Conservation (phyloP, 2,797 vertebrate genomes). For the Megalops cyprinoides region DNA sequence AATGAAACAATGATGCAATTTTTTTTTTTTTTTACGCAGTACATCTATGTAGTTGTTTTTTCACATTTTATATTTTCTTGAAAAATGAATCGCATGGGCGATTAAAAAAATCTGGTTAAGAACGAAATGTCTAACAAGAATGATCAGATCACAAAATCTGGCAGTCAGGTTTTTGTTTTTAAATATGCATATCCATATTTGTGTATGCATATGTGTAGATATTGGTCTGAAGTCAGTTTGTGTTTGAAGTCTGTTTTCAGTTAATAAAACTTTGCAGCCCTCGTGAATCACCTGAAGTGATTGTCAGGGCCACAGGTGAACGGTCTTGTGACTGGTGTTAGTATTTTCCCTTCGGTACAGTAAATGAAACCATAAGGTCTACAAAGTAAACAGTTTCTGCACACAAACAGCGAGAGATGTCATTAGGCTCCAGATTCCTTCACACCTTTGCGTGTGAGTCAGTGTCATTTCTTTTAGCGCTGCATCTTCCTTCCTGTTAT, state of each 20-base stretch:
- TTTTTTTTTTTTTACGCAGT: slow-evolving; percentile 59
- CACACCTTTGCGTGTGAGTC: background rate
- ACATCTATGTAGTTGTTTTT: slow-evolving; percentile 45
- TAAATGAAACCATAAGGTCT: slow-evolving; percentile 17
- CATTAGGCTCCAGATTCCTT: slow-evolving; percentile 25
- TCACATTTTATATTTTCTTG: slow-evolving; percentile 42
- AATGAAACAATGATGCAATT: slow-evolving; percentile 41
- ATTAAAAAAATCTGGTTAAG: slow-evolving; percentile 51
- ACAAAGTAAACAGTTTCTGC: slow-evolving; percentile 27
- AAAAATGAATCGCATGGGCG: slow-evolving; percentile 41
- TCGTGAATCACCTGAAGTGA: slow-evolving; percentile 9
- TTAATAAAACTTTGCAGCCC: slow-evolving; percentile 9
- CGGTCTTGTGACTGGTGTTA: background rate
- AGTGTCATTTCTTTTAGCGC: background rate
- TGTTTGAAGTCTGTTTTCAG: slow-evolving; percentile 31
- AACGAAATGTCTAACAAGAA: slow-evolving; percentile 61
- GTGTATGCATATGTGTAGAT: background rate
- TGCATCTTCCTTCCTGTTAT: background rate
- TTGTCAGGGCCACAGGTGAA: slow-evolving; percentile 27
- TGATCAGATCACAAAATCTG: slow-evolving; percentile 60
- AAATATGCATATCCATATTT: slow-evolving; percentile 14
- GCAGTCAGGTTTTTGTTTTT: slow-evolving; percentile 62
- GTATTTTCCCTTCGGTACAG: background rate
- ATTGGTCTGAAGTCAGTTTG: slow-evolving; percentile 26
- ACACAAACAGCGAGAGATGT: slow-evolving; percentile 23